Evolutionary conservation across 2,888 invertebrate species (phyloP), one percentile per base, ranked within the genome.

Genomic region (Lasioglossum zephyrum): DNA sequence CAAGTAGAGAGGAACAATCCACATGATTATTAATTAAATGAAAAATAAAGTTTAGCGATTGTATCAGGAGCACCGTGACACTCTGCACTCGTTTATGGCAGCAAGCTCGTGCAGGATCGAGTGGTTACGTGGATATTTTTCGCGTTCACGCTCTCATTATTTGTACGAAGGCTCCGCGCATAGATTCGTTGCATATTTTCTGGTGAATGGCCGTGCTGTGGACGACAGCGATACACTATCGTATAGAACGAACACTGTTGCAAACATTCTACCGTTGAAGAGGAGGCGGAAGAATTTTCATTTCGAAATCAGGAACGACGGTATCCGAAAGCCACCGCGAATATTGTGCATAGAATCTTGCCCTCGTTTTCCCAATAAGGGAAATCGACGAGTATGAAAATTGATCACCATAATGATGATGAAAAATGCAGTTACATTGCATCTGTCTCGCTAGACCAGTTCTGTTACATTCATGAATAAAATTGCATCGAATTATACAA

Each of bases 71-170:
- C 8, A 3, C 1, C 6, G 5, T 1, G 13, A 26, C 4, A 31
- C 22, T 8, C 8, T 63, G 5, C 39, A 66, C 8, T 36, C 9
- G 18, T 36, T 22, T 39, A 31, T 31, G 16, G 3, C 63, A 16
- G 1, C 63, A 39, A 36, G 9, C 66, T 39, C 39, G 69, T 22
- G 69, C 18, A 39, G 85, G 91, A 90, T 91, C 86, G 92, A 92
- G 93, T 39, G 82, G 82, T 81, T 82, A 93, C 88, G 77, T 83
- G 80, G 88, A 86, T 89, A 92, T 92, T 92, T 93, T 93, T 93
- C 91, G 85, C 92, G 91, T 94, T 94, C 94, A 94, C 93, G 94
- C 94, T 94, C 94, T 93, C 94, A 94, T 94, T 94, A 91, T 91
- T 92, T 77, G 81, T 86, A 83, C 89, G 94, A 94, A 93, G 94